Evolutionary conservation across 2,888 invertebrate species (phyloP).

Genomic region (Harpalus rufipes): DNA sequence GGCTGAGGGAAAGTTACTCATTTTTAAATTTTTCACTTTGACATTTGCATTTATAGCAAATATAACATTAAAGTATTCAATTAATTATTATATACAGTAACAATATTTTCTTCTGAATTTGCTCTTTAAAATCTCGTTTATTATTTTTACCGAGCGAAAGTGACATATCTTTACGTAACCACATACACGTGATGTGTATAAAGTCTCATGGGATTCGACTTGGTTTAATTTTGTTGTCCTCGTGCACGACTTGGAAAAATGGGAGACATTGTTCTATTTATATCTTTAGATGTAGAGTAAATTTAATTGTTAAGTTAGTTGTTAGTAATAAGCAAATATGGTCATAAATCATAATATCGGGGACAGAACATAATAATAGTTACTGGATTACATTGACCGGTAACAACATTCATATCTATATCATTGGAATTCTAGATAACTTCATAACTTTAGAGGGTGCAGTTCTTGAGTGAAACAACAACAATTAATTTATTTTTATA

Average conservation of each 20-base stretch:
- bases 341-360: conserved; percentile 4
- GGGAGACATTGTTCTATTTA: conserved; percentile 25
- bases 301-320: conserved; percentile 12
- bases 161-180: conserved; percentile 8
- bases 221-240: conserved; percentile 17
- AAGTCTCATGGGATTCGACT: not conserved
- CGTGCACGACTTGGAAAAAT: not conserved
- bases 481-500: no score
- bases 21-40: conserved; percentile 12
- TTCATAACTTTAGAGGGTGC: not conserved
- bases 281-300: not conserved
- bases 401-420: conserved; percentile 2
- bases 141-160: conserved; percentile 28
- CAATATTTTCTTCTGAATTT: not conserved
- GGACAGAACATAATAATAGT: conserved; percentile 16
- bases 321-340: not conserved
- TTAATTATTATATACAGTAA: not conserved
- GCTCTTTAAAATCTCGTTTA: conserved; percentile 18
- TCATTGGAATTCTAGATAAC: not conserved
- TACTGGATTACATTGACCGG: conserved; percentile 22
- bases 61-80: not conserved
- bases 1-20: conserved; percentile 9
- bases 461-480: no score
- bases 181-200: conserved; percentile 13
- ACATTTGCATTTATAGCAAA: conserved; percentile 5